Base-by-base conservation (phyloP, 2,113 vertebrate species). In the Seriola aureovittata region DNA sequence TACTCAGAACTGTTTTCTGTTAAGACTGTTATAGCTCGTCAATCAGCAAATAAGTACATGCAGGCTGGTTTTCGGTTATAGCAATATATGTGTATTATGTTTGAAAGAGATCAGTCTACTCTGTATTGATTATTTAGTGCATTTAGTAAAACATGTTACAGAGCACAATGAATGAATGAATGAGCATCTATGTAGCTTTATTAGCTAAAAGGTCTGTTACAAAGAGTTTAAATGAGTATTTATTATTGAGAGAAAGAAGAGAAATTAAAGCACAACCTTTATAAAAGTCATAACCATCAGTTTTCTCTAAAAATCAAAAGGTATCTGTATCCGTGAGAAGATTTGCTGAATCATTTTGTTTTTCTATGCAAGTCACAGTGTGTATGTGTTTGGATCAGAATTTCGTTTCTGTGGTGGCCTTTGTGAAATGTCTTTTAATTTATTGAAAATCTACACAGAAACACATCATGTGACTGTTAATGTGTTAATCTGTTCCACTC, bases 231-330 rank as follows among this genome's bases (percentile, higher is more conserved):
- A 68, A 68, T 59, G 4, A 63, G n/a, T 78, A 70, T 72, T 65
- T 80, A 77, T 85, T 78, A 25, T 69, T n/a, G 21, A 58, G 59
- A 42, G 6, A 63, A 57, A 57, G 52, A 32, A 48, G 58, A 36
- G 34, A 57, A 81, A 84, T 67, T 25, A 57, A 81, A 84, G 71
- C 85, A 83, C 81, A 86, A 72, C 59, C 2, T 65, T 80, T 82
- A 16, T 14, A 55, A 62, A 59, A 32, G 19, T 36, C 62, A 38
- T 40, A 74, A 36, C 12, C n/a, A 48, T 55, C 7, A 1, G 5
- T 76, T 90, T 44, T 52, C 44, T 71, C 21, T 10, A 21, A 48
- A 21, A 68, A 23, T 19, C 48, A 50, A 17, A n/a, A 7, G 52
- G 2, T 23, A 14, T 32, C 57, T 48, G 13, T 67, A 14, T 59